Conservation (phyloP, 2,113 vertebrate genomes). For the Pan paniscus region DNA sequence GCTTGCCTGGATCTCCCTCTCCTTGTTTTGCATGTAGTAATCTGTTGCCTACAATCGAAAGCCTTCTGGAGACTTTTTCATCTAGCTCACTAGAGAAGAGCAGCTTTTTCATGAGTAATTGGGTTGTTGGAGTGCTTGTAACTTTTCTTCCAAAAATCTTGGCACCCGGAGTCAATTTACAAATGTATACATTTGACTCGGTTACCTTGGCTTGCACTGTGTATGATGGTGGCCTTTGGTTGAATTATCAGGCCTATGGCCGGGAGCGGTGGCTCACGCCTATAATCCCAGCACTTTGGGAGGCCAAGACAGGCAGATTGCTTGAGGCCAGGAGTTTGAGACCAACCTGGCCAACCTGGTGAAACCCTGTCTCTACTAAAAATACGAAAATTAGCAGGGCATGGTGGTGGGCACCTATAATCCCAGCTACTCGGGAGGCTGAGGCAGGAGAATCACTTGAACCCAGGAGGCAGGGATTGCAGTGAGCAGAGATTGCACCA, state of each 20-base stretch:
- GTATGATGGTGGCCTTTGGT: background rate
- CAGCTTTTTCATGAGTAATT: conserved; percentile 4
- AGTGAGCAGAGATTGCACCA: no score
- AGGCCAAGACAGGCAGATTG: no score
- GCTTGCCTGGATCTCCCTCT: background rate
- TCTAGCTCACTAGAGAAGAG: background rate
- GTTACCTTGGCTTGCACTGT: background rate
- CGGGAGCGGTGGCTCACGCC: no score
- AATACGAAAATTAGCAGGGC: no score
- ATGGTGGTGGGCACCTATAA: no score
- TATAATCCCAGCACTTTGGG: no score
- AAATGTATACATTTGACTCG: background rate
- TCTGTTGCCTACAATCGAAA: conserved; percentile 50
- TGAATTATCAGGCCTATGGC: conserved; percentile 27
- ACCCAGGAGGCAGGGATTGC: no score
- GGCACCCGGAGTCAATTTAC: background rate
- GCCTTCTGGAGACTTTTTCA: conserved; percentile 34
- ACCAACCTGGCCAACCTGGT: no score
- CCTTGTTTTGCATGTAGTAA: background rate
- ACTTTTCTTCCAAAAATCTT: conserved; percentile 32
- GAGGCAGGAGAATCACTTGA: no score
- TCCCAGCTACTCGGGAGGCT: no score
- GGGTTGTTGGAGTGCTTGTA: background rate
- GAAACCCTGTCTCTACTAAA: no score
- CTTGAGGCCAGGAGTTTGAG: no score